phyloP scores from a whole-genome alignment of 1,140 invertebrate species.

The Lasioglossum albipes region DNA sequence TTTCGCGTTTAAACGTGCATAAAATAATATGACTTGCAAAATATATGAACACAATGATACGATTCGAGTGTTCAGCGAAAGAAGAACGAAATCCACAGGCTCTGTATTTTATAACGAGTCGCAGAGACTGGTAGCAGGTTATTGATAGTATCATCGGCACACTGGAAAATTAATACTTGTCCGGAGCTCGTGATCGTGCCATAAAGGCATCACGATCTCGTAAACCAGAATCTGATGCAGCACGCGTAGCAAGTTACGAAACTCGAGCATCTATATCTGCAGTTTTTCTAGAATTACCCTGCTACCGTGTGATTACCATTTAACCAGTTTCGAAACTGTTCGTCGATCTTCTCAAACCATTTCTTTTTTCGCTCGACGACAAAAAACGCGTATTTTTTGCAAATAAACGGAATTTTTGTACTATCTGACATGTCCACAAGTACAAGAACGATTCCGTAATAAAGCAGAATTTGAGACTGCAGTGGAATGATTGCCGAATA shows the following conservation, averaged over 20 bases:
- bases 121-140: neutral
- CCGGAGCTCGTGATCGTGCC: neutral
- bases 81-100: neutral
- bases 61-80: neutral
- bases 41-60: neutral
- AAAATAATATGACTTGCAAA: neutral
- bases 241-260: neutral
- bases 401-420: too few species aligned
- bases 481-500: too few species aligned
- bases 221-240: neutral
- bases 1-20: too few species aligned
- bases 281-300: neutral
- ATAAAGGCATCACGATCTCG: constrained; percentile 6
- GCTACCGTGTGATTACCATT: neutral
- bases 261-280: neutral
- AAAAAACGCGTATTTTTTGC: neutral
- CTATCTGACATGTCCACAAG: too few species aligned
- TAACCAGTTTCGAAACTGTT: neutral
- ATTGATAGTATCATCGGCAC: neutral
- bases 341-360: neutral
- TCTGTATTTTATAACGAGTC: neutral
- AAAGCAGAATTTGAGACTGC: too few species aligned
- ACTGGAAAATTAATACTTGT: neutral
- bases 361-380: neutral
- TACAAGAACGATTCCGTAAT: too few species aligned